A percentile compares a stretch with the other conserved stretches of the same genome.
phyloP scores from a whole-genome alignment of 1,140 invertebrate species.

The Nebria ingens region DNA sequence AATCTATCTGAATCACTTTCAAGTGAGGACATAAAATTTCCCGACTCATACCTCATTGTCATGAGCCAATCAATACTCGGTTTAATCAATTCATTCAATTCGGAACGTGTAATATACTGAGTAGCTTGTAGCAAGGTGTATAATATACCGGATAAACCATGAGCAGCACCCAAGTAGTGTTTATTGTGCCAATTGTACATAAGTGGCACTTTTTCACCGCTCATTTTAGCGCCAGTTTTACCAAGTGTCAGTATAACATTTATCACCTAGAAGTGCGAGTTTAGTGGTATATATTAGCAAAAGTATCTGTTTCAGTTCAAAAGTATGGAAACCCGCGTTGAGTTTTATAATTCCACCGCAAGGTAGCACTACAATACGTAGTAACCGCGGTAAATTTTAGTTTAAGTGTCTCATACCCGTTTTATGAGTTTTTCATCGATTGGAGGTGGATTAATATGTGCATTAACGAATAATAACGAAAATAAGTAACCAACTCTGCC shows the following conservation, averaged over 20 bases:
- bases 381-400: no score
- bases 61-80: constrained; percentile 57
- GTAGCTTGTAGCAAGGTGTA: constrained; percentile 67
- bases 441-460: constrained; percentile 38
- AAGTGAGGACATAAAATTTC: constrained; percentile 79
- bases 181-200: constrained; percentile 84
- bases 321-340: constrained; percentile 27
- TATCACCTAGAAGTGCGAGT: constrained; percentile 43
- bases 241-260: constrained; percentile 56
- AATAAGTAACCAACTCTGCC: constrained; percentile 78
- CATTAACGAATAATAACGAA: constrained; percentile 59
- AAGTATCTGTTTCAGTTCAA: not conserved
- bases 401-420: constrained; percentile 36
- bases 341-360: constrained; percentile 19
- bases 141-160: constrained; percentile 77
- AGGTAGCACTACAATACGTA: not conserved
- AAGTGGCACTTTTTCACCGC: constrained; percentile 47
- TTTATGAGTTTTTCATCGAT: constrained; percentile 39
- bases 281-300: constrained; percentile 1
- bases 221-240: constrained; percentile 39
- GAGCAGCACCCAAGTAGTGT: constrained; percentile 78
- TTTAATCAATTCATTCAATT: constrained; percentile 43
- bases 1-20: constrained; percentile 61
- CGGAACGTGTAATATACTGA: constrained; percentile 33
- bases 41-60: constrained; percentile 46